Base-by-base conservation (phyloP, 64 coral and sea anemone genomes). In the Catalaphyllia jardinei region DNA sequence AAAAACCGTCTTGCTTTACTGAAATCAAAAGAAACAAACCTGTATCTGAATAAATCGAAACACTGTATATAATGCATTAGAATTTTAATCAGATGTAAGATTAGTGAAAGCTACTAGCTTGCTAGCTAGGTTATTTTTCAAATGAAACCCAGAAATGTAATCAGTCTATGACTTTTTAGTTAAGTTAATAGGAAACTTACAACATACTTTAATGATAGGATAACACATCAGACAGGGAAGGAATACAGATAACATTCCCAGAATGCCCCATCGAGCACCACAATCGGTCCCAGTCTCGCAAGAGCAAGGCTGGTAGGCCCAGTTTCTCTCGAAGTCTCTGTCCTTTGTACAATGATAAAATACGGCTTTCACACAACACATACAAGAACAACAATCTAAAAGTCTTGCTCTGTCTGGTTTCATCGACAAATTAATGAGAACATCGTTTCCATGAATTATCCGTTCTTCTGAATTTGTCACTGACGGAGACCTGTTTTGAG, bases 311-410 rank as follows among this genome's bases (percentile, higher is more conserved):
- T 94, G 46, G 29, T 52, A n/a, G 38, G 28, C 31, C 62, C 24
- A 16, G 42, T 71, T 60, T 12, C 57, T 55, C 24, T 74, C 82
- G 20, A 72, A 29, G 5, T 94, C 88, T 30, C 73, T n/a, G 54
- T 91, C 54, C 63, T 94, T 82, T 10, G 88, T 91, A 25, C 93
- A 94, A 35, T 94, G 88, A 19, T 94, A 90, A 49, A 90, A 81
- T 62, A 87, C 18, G 2, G 93, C 82, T 51, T 90, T 89, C 3
- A 94, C 88, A n/a, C 93, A 94, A 46, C 82, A 94, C 88, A 94
- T 87, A 30, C 93, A 94, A 7, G 93, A 57, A 29, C 88, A 90
- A 22, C 63, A 89, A 4, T 94, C 93, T 13, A 62, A 27, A 50
- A 80, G 33, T 46, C 35, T 8, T 62, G 13, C 35, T 14, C 7